phyloP scores from a whole-genome alignment of 2,797 vertebrate genomes.

The Mormyrops attenuatus region DNA sequence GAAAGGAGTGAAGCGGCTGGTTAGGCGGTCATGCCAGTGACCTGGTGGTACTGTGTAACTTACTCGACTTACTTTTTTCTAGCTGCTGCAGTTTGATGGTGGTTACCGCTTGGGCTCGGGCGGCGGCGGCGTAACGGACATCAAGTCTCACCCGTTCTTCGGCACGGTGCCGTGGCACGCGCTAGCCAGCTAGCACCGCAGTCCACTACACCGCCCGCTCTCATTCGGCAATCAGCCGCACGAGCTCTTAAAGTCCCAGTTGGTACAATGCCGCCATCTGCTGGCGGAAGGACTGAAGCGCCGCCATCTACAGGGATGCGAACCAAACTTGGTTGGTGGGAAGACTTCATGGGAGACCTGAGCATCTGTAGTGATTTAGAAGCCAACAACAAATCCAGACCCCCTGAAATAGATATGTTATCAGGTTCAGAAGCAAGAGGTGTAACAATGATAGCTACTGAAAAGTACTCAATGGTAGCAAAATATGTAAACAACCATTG shows the following conservation, averaged over 20 bases:
- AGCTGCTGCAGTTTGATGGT: constrained; percentile 87
- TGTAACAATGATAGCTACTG: background rate
- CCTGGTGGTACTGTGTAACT: background rate
- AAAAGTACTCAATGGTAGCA: background rate
- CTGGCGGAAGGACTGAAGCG: constrained; percentile 24
- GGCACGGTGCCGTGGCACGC: constrained; percentile 75
- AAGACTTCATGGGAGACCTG: background rate
- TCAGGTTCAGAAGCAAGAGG: background rate
- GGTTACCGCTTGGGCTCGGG: constrained; percentile 77
- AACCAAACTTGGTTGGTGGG: background rate
- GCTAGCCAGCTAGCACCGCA: constrained; percentile 51
- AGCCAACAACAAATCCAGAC: background rate
- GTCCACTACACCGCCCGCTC: background rate
- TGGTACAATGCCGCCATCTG: background rate
- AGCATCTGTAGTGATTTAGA: background rate
- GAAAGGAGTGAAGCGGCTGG: background rate
- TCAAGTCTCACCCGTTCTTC: constrained; percentile 95
- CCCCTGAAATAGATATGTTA: background rate
- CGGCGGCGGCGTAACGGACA: constrained; percentile 73
- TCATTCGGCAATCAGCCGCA: background rate
- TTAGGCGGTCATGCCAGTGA: background rate
- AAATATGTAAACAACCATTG: background rate
- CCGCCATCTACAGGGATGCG: background rate
- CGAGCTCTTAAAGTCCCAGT: background rate
- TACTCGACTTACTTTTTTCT: constrained; percentile 24